Evolutionary conservation across 2,888 invertebrate species (phyloP), one percentile per base, ranked within the genome.

Genomic region (Drosophila sordidula): DNA sequence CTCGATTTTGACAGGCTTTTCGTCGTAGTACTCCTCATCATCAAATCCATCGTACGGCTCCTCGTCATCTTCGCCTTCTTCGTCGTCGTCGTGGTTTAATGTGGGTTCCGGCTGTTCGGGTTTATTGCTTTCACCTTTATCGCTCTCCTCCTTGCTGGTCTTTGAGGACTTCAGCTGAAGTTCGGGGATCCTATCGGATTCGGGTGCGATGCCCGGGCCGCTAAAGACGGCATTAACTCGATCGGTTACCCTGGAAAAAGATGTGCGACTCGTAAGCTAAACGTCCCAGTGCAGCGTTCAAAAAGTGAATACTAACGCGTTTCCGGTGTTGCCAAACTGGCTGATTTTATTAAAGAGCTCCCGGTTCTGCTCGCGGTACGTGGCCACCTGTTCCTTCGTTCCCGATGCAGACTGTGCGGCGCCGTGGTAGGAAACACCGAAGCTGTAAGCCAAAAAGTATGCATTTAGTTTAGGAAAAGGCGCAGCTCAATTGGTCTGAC

Each of bases 351-450:
- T 96, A 95, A 91, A 97, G 93, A 78, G 94, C 93, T 91, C 95
- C 94, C 56, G 95, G 94, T 65, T 95, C 93, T 78, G 95, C 93
- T 59, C 96, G 94, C 52, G 96, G 94, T 78, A 97, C 90, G 62
- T 93, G 2, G 91, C 91, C 2, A 92, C 92, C 78, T 92, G 94
- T 87, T 94, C 94, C 80, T 94, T 94, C 32, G 94, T 93, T 79
- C 97, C 96, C 0, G 96, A 95, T 22, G 96, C 96, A 6, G 97
- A 95, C 91, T 97, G 97, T 3, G 97, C 96, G 0, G 96, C 96
- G 4, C 97, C 97, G 36, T 94, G 95, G 80, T 96, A 96, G 8
- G 95, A 94, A 38, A 96, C 95, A 22, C 96, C 96, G 86, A 95
- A 95, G 88, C 95, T 95, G 34, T 8, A 34, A 54, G 39, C 6